Evolutionary conservation across 1,140 invertebrate species (phyloP).

Genomic region (Glossosoma conforme): DNA sequence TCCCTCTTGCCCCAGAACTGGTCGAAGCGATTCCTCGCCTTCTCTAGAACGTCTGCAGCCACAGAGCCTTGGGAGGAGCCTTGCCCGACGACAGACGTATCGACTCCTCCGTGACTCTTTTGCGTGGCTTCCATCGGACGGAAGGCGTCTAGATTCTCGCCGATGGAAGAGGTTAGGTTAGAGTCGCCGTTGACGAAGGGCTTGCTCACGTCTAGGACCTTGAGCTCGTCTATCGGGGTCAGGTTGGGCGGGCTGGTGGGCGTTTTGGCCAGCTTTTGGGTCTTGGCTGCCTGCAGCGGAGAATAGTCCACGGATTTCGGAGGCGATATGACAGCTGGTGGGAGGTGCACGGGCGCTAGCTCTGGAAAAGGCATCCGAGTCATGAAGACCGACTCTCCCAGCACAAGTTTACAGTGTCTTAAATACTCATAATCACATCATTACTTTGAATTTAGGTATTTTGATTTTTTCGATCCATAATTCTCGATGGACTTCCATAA

Average conservation of each 20-base stretch:
- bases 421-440: too few relatives aligned
- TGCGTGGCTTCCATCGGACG: constrained; percentile 48
- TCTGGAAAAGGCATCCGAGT: constrained; percentile 46
- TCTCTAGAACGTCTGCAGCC: constrained; percentile 74
- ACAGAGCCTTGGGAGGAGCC: constrained; percentile 36
- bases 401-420: too few relatives aligned
- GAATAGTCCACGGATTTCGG: constrained; percentile 28
- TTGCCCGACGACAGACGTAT: constrained; percentile 43
- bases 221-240: constrained; percentile 48
- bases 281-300: constrained; percentile 19
- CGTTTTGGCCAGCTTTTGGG: constrained; percentile 37
- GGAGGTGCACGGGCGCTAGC: constrained; percentile 48
- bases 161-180: constrained; percentile 23
- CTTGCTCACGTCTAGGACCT: constrained; percentile 46
- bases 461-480: too few relatives aligned
- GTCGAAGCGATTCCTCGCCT: constrained; percentile 77
- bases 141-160: constrained; percentile 32
- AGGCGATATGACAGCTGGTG: constrained; percentile 22
- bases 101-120: constrained; percentile 44
- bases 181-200: constrained; percentile 39
- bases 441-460: too few relatives aligned
- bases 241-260: constrained; percentile 47
- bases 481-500: too few relatives aligned
- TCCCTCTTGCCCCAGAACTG: constrained; percentile 74
- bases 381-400: too few relatives aligned